Percentiles rank a stretch among this genome's conserved stretches.
Evolutionary conservation across 2,888 invertebrate genomes (phyloP).

Genomic region (Pyrrhosoma nymphula): DNA sequence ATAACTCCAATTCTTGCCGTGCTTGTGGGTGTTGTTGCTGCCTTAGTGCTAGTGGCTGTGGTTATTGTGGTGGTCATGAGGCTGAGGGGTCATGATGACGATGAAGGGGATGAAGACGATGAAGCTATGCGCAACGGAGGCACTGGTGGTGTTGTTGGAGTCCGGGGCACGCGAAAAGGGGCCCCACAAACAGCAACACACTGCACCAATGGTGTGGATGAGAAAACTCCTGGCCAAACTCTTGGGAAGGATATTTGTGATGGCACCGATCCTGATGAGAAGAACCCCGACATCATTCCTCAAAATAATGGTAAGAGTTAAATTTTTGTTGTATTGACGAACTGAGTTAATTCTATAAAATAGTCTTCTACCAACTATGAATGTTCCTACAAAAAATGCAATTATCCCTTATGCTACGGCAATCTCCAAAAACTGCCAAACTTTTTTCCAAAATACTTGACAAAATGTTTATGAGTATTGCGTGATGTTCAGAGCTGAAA

Average conservation of each 20-base stretch:
- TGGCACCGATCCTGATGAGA: conserved; percentile 79
- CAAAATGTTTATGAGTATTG: too few relatives aligned
- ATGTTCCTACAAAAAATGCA: too few relatives aligned
- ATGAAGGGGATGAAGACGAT: conserved; percentile 71
- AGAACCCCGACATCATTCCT: conserved; percentile 82
- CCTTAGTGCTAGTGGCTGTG: conserved; percentile 80
- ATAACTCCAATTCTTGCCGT: conserved; percentile 81
- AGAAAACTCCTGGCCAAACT: conserved; percentile 78
- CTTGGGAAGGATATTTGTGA: conserved; percentile 79
- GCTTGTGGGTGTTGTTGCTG: conserved; percentile 80
- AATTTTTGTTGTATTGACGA: too few relatives aligned
- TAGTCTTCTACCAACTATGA: too few relatives aligned
- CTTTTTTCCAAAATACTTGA: too few relatives aligned
- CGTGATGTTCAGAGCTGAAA: too few relatives aligned
- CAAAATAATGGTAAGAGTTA: conserved; percentile 78
- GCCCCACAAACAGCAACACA: conserved; percentile 57
- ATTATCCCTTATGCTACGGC: too few relatives aligned
- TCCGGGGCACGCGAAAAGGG: conserved; percentile 64
- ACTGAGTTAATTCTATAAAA: too few relatives aligned
- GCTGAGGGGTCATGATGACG: conserved; percentile 76
- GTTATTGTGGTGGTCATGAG: conserved; percentile 80
- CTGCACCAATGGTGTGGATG: conserved; percentile 71
- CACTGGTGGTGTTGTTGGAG: conserved; percentile 58
- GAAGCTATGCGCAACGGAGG: conserved; percentile 72
- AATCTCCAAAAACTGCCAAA: too few relatives aligned